These are phyloP conservation scores for Gavia stellata DNA, from an alignment of 2,113 vertebrate species.

Conservation along the genomic window DNA sequence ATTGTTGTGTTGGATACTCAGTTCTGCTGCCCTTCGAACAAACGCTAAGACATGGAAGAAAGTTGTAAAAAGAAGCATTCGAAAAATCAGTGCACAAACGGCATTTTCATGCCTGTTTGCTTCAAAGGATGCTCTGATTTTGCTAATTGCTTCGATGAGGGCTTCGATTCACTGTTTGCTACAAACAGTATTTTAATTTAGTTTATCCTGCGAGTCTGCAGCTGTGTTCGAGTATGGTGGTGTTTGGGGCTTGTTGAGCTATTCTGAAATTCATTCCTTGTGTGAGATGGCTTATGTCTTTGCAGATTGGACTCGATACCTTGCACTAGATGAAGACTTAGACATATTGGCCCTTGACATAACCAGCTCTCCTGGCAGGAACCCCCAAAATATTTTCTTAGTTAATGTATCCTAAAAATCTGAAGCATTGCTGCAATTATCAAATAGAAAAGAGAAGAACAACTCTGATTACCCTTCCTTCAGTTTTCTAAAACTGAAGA, in stretches of 20 bases:
- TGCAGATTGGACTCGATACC: not conserved
- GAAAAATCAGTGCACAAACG: slow-evolving; percentile 36
- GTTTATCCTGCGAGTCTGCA: slow-evolving; percentile 31
- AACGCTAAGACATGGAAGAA: not conserved
- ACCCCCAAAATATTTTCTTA: not conserved
- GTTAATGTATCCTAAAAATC: not conserved
- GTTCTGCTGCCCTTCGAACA: slow-evolving; percentile 8
- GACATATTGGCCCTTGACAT: not conserved
- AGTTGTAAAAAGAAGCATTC: not conserved
- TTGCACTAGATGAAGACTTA: not conserved
- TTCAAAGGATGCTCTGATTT: slow-evolving; percentile 67
- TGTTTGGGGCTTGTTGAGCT: slow-evolving; percentile 1
- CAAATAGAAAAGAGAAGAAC: not conserved
- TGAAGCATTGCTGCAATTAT: not conserved
- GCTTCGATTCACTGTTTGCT: slow-evolving; percentile 61
- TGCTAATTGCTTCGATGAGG: slow-evolving; percentile 65
- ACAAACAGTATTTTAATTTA: slow-evolving; percentile 55
- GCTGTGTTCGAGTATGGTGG: slow-evolving; percentile 45
- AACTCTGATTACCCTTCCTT: not conserved
- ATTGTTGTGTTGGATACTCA: not conserved
- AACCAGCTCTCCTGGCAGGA: not conserved
- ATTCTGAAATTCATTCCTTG: slow-evolving; percentile 11
- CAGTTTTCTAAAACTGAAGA: not conserved
- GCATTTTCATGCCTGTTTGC: slow-evolving; percentile 42
- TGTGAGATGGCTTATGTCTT: slow-evolving; percentile 1